phyloP scores from a whole-genome alignment of 2,888 invertebrate genomes.

The Parnassius smintheus region DNA sequence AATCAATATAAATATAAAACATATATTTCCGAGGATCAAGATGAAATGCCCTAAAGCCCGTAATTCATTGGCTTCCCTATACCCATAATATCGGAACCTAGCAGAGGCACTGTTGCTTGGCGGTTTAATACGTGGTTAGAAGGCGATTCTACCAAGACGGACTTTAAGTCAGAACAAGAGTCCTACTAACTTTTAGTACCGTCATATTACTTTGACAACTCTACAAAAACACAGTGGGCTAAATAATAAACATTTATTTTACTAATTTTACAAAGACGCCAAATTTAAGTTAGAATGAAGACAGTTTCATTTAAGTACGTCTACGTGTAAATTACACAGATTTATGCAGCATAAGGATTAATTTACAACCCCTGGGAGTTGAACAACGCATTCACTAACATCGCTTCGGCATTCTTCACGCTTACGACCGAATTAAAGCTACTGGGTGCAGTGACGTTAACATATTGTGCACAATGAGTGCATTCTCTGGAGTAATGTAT shows the following conservation, averaged over 20 bases:
- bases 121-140: too few relatives aligned
- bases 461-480: background rate
- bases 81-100: too few relatives aligned
- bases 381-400: conserved; percentile 10
- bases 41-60: too few relatives aligned
- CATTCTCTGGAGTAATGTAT: background rate
- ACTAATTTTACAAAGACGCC: background rate
- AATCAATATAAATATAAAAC: too few relatives aligned
- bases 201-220: too few relatives aligned
- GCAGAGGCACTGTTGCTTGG: too few relatives aligned
- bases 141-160: too few relatives aligned
- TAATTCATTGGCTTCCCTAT: too few relatives aligned
- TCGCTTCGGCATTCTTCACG: conserved; percentile 2
- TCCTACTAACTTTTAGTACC: too few relatives aligned
- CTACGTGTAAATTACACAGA: conserved; percentile 9
- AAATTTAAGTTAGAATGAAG: conserved; percentile 6
- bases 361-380: conserved; percentile 7
- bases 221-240: too few relatives aligned
- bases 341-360: conserved; percentile 2
- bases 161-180: too few relatives aligned
- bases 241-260: background rate
- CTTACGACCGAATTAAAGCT: conserved; percentile 18
- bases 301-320: background rate
- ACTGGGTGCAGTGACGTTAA: background rate
- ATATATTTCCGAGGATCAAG: too few relatives aligned